Base-by-base conservation (phyloP, 2,797 vertebrate genomes). In the Neosalanx taihuensis region DNA sequence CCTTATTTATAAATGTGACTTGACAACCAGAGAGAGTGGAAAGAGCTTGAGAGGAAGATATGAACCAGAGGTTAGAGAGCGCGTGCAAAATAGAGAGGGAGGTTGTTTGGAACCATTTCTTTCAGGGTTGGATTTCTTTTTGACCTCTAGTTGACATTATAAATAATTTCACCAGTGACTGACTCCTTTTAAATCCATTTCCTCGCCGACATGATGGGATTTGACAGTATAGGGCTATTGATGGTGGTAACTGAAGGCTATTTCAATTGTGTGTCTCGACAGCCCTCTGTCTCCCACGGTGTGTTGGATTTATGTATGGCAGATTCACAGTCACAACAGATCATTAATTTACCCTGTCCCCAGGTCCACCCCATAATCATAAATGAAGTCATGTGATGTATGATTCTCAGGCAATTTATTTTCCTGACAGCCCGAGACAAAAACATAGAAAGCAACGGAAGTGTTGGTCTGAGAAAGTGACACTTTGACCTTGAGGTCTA, bases 291-390 rank as follows among this genome's bases (percentile, higher is more conserved):
- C 78, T 86, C 74, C 70, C 76, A 72, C 78, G 80, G 73, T 78
- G 87, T 82, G 80, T 65, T 78, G 79, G 83, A 89, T 88, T 89
- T 87, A 89, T 89, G 84, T 76, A 76, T 78, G 86, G 81, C 85
- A 87, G 87, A 87, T 85, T 90, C 89, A 86, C 80, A 86, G 84
- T 86, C 86, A 89, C 85, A 89, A 88, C 82, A 88, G 76, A 65
- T 82, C 85, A 86, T 91, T 90, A 87, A 91, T 90, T 91, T 87
- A 81, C 74, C 82, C 79, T 83, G 84, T 89, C 88, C 86, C 79
- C 82, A 64, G 78, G 83, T 85, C 85, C 79, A 77, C 41, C 77
- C 81, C 84, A 87, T 88, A 81, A 89, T 88, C 87, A 91, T 89
- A 90, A 90, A 89, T 83, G 86, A 88, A 88, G 81, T 74, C 37